Evolutionary conservation across 2,113 vertebrate genomes (phyloP), one percentile per base, ranked within the genome.

Genomic region (Thamnaconus septentrionalis): DNA sequence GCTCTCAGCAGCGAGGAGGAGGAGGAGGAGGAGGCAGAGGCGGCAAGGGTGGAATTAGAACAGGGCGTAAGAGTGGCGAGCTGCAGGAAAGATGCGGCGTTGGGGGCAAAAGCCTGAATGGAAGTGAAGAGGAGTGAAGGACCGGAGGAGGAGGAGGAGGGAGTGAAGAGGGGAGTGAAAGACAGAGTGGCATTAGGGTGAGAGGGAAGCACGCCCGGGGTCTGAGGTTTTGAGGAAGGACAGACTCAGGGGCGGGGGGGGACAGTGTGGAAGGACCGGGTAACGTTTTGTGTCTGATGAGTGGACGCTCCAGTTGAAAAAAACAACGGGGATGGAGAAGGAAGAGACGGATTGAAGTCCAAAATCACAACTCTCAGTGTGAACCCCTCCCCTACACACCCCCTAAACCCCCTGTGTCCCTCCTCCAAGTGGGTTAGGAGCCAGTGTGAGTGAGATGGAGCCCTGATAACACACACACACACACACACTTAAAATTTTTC

Each of bases 91-190:
- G 63, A 70, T 2, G 18, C 67, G 76, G 82, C 80, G 69, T 75
- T 55, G 64, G 80, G 80, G 79, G 75, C 71, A 71, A 81, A 31
- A 83, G 73, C 76, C 56, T 59, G 76, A 80, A 80, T 67, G 78
- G 54, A 31, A 73, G 62, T 83, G 65, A 78, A 85, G 81, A 73
- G 82, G 64, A 65, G 59, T 84, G 71, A 86, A 87, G 79, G 65
- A 84, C 6, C 39, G 41, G 75, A 64, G 44, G 44, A 31, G 18
- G 75, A 64, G 62, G 59, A 71, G 66, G 65, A 72, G 74, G 66
- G 64, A 58, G 60, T 73, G 75, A 64, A 75, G 76, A 79, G 78
- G 55, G 55, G 52, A 67, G 42, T 55, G 50, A 66, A 72, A 70
- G 75, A 64, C 57, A 71, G 67, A 66, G 68, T 60, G 67, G 61